phyloP scores from a whole-genome alignment of 2,888 invertebrate genomes.

The Drosophila mayaguana region DNA sequence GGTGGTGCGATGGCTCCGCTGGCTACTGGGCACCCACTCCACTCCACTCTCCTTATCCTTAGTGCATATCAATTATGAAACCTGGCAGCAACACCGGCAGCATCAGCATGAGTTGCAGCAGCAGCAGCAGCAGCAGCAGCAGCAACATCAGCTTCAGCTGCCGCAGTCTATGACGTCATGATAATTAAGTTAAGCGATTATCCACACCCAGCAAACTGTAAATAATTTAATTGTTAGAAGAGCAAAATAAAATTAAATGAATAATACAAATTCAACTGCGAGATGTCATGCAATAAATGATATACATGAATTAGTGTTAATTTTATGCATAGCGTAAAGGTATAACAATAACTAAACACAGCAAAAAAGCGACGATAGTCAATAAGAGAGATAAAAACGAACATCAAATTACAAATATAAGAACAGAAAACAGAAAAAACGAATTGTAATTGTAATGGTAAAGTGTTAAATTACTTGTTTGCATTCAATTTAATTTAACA shows the following conservation, averaged over 20 bases:
- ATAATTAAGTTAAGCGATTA: constrained; percentile 59
- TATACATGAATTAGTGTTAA: constrained; percentile 62
- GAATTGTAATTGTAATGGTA: constrained; percentile 55
- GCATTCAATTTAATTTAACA: constrained; percentile 48
- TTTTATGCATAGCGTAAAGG: constrained; percentile 73
- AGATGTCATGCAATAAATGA: constrained; percentile 42
- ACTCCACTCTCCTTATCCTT: constrained; percentile 27
- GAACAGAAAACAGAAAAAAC: neutral
- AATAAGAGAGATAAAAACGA: constrained; percentile 17
- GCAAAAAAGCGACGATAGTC: constrained; percentile 23
- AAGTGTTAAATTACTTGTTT: constrained; percentile 45
- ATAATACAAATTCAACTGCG: constrained; percentile 17
- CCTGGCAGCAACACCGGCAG: constrained; percentile 26
- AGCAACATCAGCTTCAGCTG: constrained; percentile 17
- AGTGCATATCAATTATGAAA: constrained; percentile 74
- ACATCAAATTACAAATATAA: neutral
- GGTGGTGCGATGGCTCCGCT: constrained; percentile 67
- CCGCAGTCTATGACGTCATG: constrained; percentile 47
- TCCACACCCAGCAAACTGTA: constrained; percentile 44
- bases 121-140: constrained; percentile 5
- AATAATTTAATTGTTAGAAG: constrained; percentile 54
- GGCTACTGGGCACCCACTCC: constrained; percentile 31
- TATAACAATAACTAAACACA: constrained; percentile 38
- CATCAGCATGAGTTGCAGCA: neutral
- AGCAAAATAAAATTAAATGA: neutral